These are phyloP conservation scores for Aspidoscelis tigris DNA, from an alignment of 2,113 vertebrate genomes.

Conservation along the genomic window DNA sequence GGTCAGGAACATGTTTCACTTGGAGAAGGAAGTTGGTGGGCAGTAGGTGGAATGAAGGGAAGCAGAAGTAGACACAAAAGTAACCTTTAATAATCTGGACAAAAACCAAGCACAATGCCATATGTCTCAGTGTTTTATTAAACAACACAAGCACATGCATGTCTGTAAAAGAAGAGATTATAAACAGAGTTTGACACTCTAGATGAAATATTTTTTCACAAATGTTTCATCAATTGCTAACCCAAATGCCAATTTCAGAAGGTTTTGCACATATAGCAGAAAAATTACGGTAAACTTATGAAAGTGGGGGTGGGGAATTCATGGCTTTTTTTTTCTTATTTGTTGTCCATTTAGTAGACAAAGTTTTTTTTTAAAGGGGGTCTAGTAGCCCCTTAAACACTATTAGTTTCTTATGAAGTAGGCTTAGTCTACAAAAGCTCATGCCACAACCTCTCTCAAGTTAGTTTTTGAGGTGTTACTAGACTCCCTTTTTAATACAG, in stretches of 20 bases:
- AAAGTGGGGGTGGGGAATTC: rapidly evolving
- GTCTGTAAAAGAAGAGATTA: no score
- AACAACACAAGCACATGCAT: not conserved
- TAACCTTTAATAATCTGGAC: constrained; percentile 1
- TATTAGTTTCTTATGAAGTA: no score
- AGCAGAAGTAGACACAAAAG: not conserved
- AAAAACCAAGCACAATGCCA: not conserved
- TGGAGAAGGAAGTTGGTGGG: constrained; percentile 44
- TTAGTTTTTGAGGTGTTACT: no score
- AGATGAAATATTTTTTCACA: no score
- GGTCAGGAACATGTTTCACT: constrained; percentile 53
- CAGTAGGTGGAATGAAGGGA: not conserved
- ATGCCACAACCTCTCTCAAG: no score
- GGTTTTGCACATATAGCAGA: rapidly evolving
- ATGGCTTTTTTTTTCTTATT: constrained; percentile 3
- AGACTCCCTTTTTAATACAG: no score
- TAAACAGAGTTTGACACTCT: no score
- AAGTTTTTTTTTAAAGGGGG: rapidly evolving
- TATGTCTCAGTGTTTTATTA: not conserved
- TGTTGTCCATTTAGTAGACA: not conserved
- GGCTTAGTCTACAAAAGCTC: no score
- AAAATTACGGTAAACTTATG: not conserved
- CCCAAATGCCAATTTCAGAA: not conserved
- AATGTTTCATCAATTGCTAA: not conserved
- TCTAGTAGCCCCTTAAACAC: no score